Evolutionary conservation across 2,888 invertebrate genomes (phyloP), one percentile per base, ranked within the genome.

Genomic region (Helleia helle): DNA sequence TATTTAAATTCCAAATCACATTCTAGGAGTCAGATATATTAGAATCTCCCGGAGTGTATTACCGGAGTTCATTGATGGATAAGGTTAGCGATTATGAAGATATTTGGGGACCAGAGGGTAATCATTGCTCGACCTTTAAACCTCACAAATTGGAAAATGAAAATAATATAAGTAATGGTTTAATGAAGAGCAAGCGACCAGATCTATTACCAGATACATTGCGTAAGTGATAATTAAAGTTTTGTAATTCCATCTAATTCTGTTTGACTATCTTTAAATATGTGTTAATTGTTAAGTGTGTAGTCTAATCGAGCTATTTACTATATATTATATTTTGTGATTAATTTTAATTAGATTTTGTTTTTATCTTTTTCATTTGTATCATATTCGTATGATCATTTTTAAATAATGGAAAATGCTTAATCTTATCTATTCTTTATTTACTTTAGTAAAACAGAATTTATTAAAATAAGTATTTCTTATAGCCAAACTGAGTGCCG

Each of bases 31-130:
- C 93, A 11, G 93, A 94, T 63, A 94, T 94, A 46, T 79, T 94
- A 50, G 94, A 94, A 70, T 93, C 94, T 40, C 92, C 92, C 22
- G 90, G 90, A 47, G 87, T 91, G 38, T 95, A 95, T 62, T 95
- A 93, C 65, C 87, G 93, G 55, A 95, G 95, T 71, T 93, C 93
- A 1, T 86, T 96, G 22, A 92, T 93, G 47, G 97, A 97, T 65
- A 96, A 96, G 81, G 91, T 94, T 31, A 96, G 96, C 56, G 97
- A 97, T 73, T 97, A 97, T 65, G 97, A 97, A 79, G 97, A 97
- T 66, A 91, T 97, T 55, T 97, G 97, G 96, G 90, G 92, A 48
- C 89, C 90, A 40, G 89, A 90, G 61, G 68, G 71, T 47, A 83
- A 81, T 50, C 75, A 68, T 47, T 80, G 84, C 51, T 75, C 86